Conservation (phyloP, 2,888 invertebrate genomes). For the Argyra leucocephala region DNA sequence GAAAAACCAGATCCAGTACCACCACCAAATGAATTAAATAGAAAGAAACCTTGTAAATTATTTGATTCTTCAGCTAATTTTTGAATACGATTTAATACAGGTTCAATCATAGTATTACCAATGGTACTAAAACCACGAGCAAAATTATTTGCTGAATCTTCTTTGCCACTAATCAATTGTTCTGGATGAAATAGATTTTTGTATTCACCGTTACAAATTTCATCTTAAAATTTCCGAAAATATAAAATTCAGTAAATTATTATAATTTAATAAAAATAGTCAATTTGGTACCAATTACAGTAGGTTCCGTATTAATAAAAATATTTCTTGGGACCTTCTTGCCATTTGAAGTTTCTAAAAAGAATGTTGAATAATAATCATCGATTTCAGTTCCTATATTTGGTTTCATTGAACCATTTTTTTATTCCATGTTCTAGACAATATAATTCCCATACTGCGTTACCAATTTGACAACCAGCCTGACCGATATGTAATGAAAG, state of each 20-base stretch:
- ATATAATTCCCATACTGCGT: slow-evolving; percentile 70
- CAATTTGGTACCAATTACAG: slow-evolving; percentile 64
- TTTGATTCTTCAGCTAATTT: slow-evolving; percentile 68
- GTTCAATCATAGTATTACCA: slow-evolving; percentile 62
- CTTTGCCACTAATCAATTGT: slow-evolving; percentile 75
- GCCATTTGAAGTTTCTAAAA: slow-evolving; percentile 68
- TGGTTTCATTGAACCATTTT: slow-evolving; percentile 54
- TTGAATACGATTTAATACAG: slow-evolving; percentile 60
- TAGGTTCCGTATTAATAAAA: slow-evolving; percentile 81
- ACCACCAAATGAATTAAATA: slow-evolving; percentile 75
- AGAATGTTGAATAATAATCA: slow-evolving; percentile 59
- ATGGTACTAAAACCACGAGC: slow-evolving; percentile 75
- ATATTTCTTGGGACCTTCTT: slow-evolving; percentile 79
- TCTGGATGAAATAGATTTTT: slow-evolving; percentile 72
- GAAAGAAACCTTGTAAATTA: slow-evolving; percentile 67
- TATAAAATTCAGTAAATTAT: neutral
- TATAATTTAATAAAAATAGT: neutral
- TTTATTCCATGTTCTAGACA: slow-evolving; percentile 70
- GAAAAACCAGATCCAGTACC: slow-evolving; percentile 81
- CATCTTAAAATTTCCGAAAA: slow-evolving; percentile 38
- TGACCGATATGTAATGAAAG: slow-evolving; percentile 74
- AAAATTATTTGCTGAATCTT: slow-evolving; percentile 79
- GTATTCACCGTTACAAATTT: slow-evolving; percentile 55
- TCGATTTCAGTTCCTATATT: slow-evolving; percentile 38
- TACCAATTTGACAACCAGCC: slow-evolving; percentile 72